Percentiles rank a stretch among this genome's conserved stretches.
Evolutionary conservation across 2,113 vertebrate genomes (phyloP).

Genomic region (Micromys minutus): DNA sequence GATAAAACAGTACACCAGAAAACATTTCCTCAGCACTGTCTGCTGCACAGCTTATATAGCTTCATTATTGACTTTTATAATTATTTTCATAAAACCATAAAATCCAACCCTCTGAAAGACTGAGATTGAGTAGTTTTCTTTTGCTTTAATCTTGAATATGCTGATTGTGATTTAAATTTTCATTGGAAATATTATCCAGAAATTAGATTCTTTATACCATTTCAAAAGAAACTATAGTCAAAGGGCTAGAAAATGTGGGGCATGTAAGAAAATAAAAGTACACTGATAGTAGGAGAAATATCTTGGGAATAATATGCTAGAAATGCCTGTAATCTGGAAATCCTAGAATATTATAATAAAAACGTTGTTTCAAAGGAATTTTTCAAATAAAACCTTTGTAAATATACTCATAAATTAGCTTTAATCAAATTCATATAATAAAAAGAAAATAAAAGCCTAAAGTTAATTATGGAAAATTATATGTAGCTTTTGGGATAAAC

Average conservation of each 20-base stretch:
- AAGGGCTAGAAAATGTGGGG: not conserved
- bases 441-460: conserved; percentile 49
- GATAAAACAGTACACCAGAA: conserved; percentile 27
- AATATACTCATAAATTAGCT: conserved; percentile 42
- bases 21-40: conserved; percentile 35
- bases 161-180: conserved; percentile 63
- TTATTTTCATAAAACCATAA: conserved; percentile 51
- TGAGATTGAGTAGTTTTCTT: conserved; percentile 19
- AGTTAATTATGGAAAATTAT: conserved; percentile 18
- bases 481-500: conserved; percentile 39
- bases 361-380: conserved; percentile 36
- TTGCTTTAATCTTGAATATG: conserved; percentile 63
- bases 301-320: conserved; percentile 39
- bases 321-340: not conserved
- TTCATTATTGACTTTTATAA: conserved; percentile 60
- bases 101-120: conserved; percentile 43
- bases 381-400: conserved; percentile 58
- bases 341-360: conserved; percentile 55
- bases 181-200: conserved; percentile 47
- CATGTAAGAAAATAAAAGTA: conserved; percentile 11
- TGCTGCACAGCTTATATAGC: conserved; percentile 19
- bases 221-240: conserved; percentile 44
- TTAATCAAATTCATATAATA: conserved; percentile 54
- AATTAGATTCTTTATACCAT: conserved; percentile 13
- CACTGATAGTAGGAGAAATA: conserved; percentile 21